Conservation (phyloP, 1,140 invertebrate genomes). For the Zophobas atratus region DNA sequence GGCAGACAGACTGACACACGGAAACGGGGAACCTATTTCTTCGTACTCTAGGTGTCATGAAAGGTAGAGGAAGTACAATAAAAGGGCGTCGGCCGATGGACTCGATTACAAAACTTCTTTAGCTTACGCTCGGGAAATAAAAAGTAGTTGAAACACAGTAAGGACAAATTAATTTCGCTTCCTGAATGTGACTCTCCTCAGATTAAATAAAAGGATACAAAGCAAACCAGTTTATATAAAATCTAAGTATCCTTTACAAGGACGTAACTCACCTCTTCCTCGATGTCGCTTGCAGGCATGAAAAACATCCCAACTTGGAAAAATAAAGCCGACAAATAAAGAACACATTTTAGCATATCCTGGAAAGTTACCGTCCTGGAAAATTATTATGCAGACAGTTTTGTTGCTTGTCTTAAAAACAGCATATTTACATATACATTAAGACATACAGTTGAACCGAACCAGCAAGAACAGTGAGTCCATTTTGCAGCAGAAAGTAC, state of each 20-base stretch:
- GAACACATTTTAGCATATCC: slow-evolving; percentile 13
- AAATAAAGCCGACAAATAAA: slow-evolving; percentile 15
- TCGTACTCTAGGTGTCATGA: too few species aligned
- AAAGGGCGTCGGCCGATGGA: too few species aligned
- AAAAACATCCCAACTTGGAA: slow-evolving; percentile 8
- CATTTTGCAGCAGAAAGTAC: slow-evolving; percentile 1
- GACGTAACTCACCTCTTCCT: slow-evolving; percentile 10
- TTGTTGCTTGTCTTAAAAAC: neutral
- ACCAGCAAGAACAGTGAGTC: slow-evolving; percentile 5
- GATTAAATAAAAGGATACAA: neutral
- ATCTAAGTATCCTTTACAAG: too few species aligned
- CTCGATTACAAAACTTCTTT: too few species aligned
- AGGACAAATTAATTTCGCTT: too few species aligned
- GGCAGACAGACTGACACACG: too few species aligned
- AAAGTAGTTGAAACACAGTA: too few species aligned
- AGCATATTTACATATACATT: slow-evolving; percentile 11
- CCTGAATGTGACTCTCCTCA: too few species aligned
- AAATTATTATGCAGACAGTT: neutral
- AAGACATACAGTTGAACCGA: slow-evolving; percentile 13
- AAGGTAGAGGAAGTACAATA: too few species aligned
- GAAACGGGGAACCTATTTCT: too few species aligned
- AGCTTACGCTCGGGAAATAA: too few species aligned
- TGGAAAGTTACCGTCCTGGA: slow-evolving; percentile 1
- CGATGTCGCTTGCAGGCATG: slow-evolving; percentile 25
- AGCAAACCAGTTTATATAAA: neutral